Base-by-base conservation (phyloP, 92 coral and sea anemone genomes). In the Epizoanthus illoricatus region DNA sequence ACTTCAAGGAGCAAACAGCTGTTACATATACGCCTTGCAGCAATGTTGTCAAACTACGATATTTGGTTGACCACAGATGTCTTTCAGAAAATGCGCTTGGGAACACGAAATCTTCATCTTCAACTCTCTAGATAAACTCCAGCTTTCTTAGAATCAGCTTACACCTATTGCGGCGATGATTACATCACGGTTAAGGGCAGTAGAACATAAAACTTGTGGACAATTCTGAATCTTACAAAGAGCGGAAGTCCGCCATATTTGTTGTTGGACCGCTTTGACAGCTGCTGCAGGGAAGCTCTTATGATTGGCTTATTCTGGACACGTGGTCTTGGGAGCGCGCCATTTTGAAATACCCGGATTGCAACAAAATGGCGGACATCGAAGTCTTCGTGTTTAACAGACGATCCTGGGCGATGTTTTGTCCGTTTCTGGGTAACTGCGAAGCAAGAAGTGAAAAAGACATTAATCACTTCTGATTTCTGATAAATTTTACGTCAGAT, bases 271-370 rank as follows among this genome's bases (percentile, higher is more conserved):
- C 28, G 36, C 36, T 28, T 28, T 81, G 80, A 83, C 86, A 62
- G 78, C 80, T 70, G 42, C 56, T 33, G 7, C 12, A 69, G 52
- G n/a, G 72, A 67, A 41, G 49, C 71, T 6, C n/a, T 12, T 16
- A 0, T 88, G 91, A 85, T 88, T 88, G 91, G 91, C 40, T 85
- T 18, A 60, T 39, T 52, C 69, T 40, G 5, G 62, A 20, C 92
- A 89, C 89, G 89, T 89, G 92, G 67, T 10, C 36, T 11, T 21
- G n/a, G 49, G 84, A 87, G 92, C 92, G 92, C 92, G 84, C 84
- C 71, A 75, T 85, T 85, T 81, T 81, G 76, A 81, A 81, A 81
- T 68, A 39, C 84, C 84, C 84, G 84, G 64, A 80, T 65, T 59
- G 68, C 74, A 81, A 81, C 75, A 86, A 80, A 87, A 81, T 87